Evolutionary conservation across 2,113 vertebrate species (phyloP).

Genomic region (Protomyctophum bolini): DNA sequence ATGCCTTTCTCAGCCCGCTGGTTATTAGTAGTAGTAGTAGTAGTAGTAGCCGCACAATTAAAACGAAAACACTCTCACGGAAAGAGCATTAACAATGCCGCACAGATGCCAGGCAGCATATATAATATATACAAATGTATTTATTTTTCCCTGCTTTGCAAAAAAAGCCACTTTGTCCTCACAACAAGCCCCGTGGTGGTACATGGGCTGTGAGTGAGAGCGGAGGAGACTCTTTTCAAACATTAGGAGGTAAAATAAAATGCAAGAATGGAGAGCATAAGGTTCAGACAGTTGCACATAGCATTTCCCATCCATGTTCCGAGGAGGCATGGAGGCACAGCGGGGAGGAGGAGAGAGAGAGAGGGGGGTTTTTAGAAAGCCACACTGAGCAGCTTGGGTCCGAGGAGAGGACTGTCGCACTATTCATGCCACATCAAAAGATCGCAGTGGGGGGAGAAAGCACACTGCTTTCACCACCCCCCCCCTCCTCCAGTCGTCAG

Average conservation of each 20-base stretch:
- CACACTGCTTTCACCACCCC: neutral
- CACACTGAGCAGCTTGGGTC: conserved; percentile 13
- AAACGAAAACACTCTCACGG: too few relatives aligned
- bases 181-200: neutral
- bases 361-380: conserved; percentile 8
- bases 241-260: conserved; percentile 3
- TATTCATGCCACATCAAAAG: conserved; percentile 27
- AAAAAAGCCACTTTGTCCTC: conserved; percentile 6
- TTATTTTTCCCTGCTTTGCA: neutral
- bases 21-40: too few relatives aligned
- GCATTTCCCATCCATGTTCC: neutral
- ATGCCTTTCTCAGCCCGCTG: too few relatives aligned
- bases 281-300: neutral
- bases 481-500: neutral
- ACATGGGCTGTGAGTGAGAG: neutral
- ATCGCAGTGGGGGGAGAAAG: neutral
- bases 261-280: neutral
- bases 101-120: too few relatives aligned
- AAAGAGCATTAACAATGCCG: too few relatives aligned
- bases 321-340: neutral
- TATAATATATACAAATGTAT: too few relatives aligned
- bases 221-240: too few relatives aligned
- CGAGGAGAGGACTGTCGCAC: neutral
- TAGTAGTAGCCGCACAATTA: too few relatives aligned
- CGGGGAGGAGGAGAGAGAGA: neutral